phyloP scores from a whole-genome alignment of 2,113 vertebrate species.

The Vulpes vulpes region DNA sequence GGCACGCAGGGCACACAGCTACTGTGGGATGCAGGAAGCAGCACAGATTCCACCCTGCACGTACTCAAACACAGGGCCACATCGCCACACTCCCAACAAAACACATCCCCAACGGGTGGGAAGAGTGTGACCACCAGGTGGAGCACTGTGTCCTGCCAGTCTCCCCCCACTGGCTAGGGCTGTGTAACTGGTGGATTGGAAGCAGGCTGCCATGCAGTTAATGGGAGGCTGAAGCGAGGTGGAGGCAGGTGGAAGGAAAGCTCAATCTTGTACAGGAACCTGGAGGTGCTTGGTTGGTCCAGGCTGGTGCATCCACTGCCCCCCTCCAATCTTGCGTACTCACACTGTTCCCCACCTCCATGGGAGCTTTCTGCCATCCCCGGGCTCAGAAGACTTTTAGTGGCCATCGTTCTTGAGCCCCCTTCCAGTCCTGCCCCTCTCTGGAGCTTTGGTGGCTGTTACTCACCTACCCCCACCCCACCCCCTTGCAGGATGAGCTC shows the following conservation, averaged over 20 bases:
- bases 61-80: not conserved
- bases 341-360: not conserved
- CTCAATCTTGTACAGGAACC: not conserved
- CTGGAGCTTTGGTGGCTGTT: conserved; percentile 10
- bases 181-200: not conserved
- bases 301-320: not conserved
- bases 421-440: not conserved
- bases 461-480: not conserved
- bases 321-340: not conserved
- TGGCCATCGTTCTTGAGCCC: not conserved
- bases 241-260: not conserved
- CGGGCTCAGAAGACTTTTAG: not conserved
- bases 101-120: too few relatives aligned
- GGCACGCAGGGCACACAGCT: not conserved
- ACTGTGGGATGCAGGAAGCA: not conserved
- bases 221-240: not conserved
- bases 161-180: not conserved
- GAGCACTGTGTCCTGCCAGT: not conserved
- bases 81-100: not conserved
- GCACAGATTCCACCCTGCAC: not conserved
- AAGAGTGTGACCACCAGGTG: not conserved
- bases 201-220: not conserved
- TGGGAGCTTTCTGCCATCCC: not conserved
- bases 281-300: not conserved
- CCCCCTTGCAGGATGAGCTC: conserved; percentile 44